Conservation (phyloP, 1,140 invertebrate species). For the Coptotermes formosanus region DNA sequence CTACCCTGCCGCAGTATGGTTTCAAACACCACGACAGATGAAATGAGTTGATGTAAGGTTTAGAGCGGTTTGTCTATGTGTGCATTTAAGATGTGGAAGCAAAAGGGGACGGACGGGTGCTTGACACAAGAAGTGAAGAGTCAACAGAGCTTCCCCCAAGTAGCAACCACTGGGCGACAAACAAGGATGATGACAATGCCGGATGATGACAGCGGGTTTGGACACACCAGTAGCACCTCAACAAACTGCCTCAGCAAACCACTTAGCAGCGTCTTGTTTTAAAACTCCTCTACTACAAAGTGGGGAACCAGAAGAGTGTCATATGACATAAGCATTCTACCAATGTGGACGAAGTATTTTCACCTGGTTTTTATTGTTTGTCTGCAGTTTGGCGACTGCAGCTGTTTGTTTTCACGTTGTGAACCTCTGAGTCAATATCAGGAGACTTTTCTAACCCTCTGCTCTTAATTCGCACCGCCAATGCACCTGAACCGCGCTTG, state of each 20-base stretch:
- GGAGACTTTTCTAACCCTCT: no score
- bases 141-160: background rate
- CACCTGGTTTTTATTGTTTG: background rate
- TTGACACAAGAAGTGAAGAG: slow-evolving; percentile 18
- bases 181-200: background rate
- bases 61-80: background rate
- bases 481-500: no score
- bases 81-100: background rate
- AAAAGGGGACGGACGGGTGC: background rate
- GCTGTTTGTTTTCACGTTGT: no score
- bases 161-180: background rate
- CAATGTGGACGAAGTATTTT: background rate
- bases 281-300: slow-evolving; percentile 8
- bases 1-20: background rate
- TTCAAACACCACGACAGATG: background rate
- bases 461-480: no score
- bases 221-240: background rate
- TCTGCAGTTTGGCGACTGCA: background rate
- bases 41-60: slow-evolving; percentile 7
- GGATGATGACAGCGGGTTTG: background rate
- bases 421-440: no score
- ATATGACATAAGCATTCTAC: background rate
- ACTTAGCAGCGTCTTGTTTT: slow-evolving; percentile 6
- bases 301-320: background rate
- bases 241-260: background rate